Evolutionary conservation across 2,888 invertebrate genomes (phyloP).

Genomic region (Machimus rusticus): DNA sequence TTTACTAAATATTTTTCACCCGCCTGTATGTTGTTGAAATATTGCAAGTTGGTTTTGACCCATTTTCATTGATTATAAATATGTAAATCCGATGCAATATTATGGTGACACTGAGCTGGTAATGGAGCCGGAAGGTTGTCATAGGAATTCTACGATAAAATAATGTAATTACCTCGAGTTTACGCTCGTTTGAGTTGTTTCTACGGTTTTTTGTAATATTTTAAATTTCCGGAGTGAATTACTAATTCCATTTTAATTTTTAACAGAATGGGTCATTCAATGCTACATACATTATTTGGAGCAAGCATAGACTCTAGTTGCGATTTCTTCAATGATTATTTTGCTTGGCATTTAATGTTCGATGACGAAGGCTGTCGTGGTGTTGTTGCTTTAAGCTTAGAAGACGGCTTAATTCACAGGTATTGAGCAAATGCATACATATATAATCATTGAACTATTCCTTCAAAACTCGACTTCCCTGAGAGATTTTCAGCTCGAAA

Average conservation of each 20-base stretch:
- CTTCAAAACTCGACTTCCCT: not conserved
- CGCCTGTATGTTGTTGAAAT: no score
- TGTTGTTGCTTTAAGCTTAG: conserved; percentile 91
- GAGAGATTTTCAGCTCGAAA: conserved; percentile 70
- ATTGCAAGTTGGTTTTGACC: no score
- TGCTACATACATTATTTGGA: conserved; percentile 97
- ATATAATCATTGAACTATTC: not conserved
- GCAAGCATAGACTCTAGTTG: conserved; percentile 96
- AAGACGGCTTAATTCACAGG: conserved; percentile 96
- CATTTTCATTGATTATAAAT: no score
- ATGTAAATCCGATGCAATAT: no score
- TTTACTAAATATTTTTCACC: no score
- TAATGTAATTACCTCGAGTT: no score
- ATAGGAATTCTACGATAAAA: no score
- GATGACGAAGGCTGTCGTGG: conserved; percentile 92
- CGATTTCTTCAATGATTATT: conserved; percentile 98
- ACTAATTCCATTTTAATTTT: not conserved
- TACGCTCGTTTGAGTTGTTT: no score
- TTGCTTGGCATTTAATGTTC: conserved; percentile 95
- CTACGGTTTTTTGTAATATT: no score
- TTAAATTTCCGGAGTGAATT: no score
- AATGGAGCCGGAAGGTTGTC: no score
- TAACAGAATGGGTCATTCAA: conserved; percentile 91
- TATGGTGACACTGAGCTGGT: no score
- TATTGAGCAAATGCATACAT: conserved; percentile 61